phyloP scores from a whole-genome alignment of 2,113 vertebrate species.

The Tragelaphus strepsiceros region DNA sequence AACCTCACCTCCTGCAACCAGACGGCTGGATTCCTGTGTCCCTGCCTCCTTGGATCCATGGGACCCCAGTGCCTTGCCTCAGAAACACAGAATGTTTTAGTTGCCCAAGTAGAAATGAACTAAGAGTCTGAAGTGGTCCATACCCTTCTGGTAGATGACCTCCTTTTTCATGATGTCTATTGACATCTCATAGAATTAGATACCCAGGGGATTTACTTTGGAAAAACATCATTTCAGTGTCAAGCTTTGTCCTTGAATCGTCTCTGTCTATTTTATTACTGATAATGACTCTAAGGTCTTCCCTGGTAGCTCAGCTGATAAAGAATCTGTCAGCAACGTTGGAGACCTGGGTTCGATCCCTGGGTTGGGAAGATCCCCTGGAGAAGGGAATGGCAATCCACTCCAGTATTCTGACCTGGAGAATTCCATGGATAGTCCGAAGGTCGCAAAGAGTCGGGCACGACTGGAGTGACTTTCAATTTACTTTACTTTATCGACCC shows the following conservation, averaged over 20 bases:
- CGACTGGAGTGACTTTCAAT: background rate
- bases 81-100: background rate
- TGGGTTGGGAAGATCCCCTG: background rate
- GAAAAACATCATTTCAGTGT: background rate
- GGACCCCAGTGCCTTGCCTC: background rate
- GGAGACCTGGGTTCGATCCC: background rate
- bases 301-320: background rate
- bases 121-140: too few relatives aligned
- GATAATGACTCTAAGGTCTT: background rate
- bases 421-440: background rate
- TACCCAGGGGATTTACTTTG: background rate
- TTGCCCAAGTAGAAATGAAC: background rate
- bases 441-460: background rate
- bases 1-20: background rate
- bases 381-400: background rate
- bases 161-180: background rate
- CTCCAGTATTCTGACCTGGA: background rate
- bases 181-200: background rate
- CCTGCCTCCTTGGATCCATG: background rate
- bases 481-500: background rate
- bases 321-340: background rate
- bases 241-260: background rate
- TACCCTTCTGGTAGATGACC: background rate
- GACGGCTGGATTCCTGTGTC: fast-evolving
- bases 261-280: background rate